Conservation (phyloP, 2,888 invertebrate genomes). For the Holacanthella duospinosa region DNA sequence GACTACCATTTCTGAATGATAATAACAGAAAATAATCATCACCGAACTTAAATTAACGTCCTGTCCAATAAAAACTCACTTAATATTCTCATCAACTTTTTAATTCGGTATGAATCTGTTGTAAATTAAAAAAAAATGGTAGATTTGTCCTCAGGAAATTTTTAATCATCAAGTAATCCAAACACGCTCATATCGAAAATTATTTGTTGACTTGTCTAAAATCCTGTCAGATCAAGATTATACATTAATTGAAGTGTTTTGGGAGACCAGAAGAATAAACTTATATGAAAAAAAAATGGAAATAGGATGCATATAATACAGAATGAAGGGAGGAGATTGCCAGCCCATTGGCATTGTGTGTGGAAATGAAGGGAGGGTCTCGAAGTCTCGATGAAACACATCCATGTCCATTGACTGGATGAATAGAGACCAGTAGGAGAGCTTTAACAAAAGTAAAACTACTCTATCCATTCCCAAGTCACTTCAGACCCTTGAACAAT, state of each 20-base stretch:
- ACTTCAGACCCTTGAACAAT: not conserved
- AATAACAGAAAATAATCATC: too few relatives aligned
- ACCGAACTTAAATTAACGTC: too few relatives aligned
- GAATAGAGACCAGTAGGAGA: slow-evolving; percentile 30
- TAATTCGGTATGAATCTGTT: too few relatives aligned
- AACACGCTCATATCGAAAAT: too few relatives aligned
- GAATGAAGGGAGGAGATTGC: slow-evolving; percentile 26
- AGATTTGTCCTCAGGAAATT: too few relatives aligned
- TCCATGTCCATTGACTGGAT: slow-evolving; percentile 32
- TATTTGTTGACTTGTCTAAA: not conserved
- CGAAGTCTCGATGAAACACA: slow-evolving; percentile 29
- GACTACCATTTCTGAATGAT: too few relatives aligned
- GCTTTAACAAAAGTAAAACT: not conserved
- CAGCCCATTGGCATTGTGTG: slow-evolving; percentile 37
- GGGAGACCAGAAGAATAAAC: not conserved
- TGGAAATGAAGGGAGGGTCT: slow-evolving; percentile 36
- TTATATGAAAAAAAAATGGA: not conserved
- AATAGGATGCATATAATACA: slow-evolving; percentile 2
- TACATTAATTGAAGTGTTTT: not conserved
- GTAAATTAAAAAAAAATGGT: too few relatives aligned
- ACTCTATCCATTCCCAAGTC: too few relatives aligned
- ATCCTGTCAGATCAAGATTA: not conserved
- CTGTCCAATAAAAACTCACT: too few relatives aligned
- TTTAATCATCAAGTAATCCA: too few relatives aligned
- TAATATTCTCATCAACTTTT: too few relatives aligned